phyloP scores from a whole-genome alignment of 2,113 vertebrate genomes.

The Probosciger aterrimus region DNA sequence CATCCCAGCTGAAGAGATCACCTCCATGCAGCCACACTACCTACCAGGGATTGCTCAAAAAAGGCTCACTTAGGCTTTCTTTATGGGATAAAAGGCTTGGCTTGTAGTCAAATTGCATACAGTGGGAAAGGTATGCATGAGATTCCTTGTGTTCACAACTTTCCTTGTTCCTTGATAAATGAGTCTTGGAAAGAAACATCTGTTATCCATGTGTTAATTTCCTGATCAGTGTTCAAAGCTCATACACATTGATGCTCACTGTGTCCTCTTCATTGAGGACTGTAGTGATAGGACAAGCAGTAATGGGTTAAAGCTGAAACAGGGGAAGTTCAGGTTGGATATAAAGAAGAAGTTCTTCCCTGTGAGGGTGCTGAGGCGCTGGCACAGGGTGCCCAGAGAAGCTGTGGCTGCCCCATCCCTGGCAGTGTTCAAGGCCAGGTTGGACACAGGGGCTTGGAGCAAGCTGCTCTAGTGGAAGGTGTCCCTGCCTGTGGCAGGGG shows the following conservation, averaged over 20 bases:
- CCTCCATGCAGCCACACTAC: not conserved
- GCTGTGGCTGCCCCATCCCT: not conserved
- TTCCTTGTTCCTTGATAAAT: not conserved
- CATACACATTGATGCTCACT: not conserved
- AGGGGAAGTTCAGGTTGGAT: not conserved
- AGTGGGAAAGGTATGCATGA: not conserved
- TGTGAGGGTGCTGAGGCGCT: not conserved
- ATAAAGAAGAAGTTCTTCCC: not conserved
- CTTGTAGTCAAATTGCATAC: not conserved
- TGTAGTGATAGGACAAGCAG: not conserved
- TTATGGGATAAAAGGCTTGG: not conserved
- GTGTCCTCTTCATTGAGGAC: not conserved
- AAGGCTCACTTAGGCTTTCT: not conserved
- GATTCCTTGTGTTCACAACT: not conserved
- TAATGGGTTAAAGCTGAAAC: not conserved
- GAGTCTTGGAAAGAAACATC: not conserved
- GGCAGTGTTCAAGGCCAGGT: too few relatives aligned
- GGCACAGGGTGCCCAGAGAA: not conserved
- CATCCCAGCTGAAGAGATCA: not conserved
- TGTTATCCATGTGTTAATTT: not conserved
- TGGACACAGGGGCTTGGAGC: too few relatives aligned
- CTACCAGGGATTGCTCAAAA: not conserved
- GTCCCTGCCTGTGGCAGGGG: not conserved
- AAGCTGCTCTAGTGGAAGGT: not conserved
- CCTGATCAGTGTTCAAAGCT: not conserved